phyloP scores from a whole-genome alignment of 2,797 vertebrate species.

The Tauraco hartlaubi region DNA sequence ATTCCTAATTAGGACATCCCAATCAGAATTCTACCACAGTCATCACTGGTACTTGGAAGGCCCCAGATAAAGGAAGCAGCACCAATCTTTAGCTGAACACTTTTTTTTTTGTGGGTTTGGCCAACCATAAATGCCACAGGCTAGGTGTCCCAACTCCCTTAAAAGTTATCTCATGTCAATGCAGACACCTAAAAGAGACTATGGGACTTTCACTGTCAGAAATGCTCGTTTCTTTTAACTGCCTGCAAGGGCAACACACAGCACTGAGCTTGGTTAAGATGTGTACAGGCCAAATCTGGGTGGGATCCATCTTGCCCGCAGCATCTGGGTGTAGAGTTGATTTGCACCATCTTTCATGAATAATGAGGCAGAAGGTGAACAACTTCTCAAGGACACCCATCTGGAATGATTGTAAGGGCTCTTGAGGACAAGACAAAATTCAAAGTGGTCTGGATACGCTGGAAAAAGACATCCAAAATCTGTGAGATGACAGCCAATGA shows the following conservation, averaged over 20 bases:
- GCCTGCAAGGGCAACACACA: not conserved
- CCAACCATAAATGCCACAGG: not conserved
- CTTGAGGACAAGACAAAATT: not conserved
- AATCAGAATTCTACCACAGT: not conserved
- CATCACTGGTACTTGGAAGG: not conserved
- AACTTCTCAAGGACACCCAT: not conserved
- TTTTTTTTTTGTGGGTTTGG: not conserved
- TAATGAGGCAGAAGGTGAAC: not conserved
- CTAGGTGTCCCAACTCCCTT: not conserved
- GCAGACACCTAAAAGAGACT: not conserved
- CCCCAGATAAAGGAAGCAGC: not conserved
- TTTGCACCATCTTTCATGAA: not conserved
- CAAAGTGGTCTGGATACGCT: not conserved
- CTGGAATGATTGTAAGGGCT: not conserved
- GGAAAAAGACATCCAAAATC: not conserved
- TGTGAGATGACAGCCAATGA: rapidly evolving
- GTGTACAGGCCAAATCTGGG: not conserved
- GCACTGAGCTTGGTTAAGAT: not conserved
- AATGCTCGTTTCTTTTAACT: not conserved
- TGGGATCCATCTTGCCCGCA: not conserved
- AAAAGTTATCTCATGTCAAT: not conserved
- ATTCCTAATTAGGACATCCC: constrained; percentile 23
- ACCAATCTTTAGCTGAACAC: not conserved
- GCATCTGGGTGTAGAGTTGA: not conserved
- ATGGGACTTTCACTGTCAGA: not conserved